phyloP scores from a whole-genome alignment of 30 jellyfish, hydroid and myxozoan species.

The Pseudorhiza aurosa region DNA sequence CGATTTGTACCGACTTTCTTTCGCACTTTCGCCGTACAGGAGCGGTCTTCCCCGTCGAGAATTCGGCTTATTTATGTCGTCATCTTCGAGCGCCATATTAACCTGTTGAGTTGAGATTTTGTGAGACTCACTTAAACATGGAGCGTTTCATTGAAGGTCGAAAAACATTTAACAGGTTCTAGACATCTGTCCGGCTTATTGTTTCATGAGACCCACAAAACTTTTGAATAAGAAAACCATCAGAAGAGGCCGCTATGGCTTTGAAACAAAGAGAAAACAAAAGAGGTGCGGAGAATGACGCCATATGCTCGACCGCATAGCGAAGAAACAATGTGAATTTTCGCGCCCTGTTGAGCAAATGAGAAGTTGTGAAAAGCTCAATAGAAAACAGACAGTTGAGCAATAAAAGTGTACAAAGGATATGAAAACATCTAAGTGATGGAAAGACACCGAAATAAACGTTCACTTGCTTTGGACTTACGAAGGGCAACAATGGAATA shows the following conservation, averaged over 20 bases:
- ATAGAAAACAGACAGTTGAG: constrained; percentile 71
- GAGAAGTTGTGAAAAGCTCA: constrained; percentile 70
- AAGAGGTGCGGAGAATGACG: constrained; percentile 79
- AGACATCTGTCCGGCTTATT: constrained; percentile 71
- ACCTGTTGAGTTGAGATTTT: constrained; percentile 41
- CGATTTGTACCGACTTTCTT: constrained; percentile 66
- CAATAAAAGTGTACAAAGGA: constrained; percentile 57
- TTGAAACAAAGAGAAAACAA: constrained; percentile 47
- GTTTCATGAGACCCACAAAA: constrained; percentile 77
- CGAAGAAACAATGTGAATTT: constrained; percentile 50
- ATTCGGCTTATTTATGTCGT: constrained; percentile 46
- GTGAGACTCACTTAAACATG: constrained; percentile 43
- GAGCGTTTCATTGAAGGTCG: constrained; percentile 17
- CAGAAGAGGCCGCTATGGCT: constrained; percentile 54
- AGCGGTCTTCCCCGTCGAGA: constrained; percentile 66
- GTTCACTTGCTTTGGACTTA: constrained; percentile 64
- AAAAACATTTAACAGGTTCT: constrained; percentile 49
- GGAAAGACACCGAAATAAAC: constrained; percentile 56
- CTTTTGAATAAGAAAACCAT: constrained; percentile 62
- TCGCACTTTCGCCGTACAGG: constrained; percentile 66
- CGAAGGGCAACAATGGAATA: constrained; percentile 38
- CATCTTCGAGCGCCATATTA: constrained; percentile 67
- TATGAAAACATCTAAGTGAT: constrained; percentile 42
- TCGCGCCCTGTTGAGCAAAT: constrained; percentile 80
- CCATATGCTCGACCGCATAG: constrained; percentile 75